Conservation (phyloP, 2,113 vertebrate species). For the Nesogale talazaci region DNA sequence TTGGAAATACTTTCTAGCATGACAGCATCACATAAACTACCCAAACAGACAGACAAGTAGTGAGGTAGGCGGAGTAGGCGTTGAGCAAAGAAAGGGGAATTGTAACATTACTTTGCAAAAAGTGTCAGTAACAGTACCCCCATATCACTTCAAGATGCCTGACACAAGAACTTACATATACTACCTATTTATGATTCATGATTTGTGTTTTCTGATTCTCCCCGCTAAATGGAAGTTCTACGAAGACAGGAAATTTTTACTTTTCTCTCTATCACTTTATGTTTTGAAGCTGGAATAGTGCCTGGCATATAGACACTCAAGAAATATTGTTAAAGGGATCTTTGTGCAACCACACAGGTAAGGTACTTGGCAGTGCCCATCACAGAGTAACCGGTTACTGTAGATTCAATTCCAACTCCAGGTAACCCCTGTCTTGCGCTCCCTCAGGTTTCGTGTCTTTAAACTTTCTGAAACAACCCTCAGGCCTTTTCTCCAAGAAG, state of each 20-base stretch:
- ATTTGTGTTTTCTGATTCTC: neutral
- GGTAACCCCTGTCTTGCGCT: neutral
- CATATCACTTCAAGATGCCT: neutral
- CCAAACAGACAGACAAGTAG: too few relatives aligned
- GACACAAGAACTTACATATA: neutral
- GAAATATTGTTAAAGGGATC: neutral
- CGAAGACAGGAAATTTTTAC: neutral
- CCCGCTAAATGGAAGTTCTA: neutral
- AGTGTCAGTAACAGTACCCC: neutral
- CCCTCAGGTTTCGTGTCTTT: too few relatives aligned
- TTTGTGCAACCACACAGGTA: neutral
- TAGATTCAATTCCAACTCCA: neutral
- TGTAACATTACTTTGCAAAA: conserved; percentile 32
- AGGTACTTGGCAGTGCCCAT: too few relatives aligned
- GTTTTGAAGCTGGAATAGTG: neutral
- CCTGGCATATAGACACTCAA: neutral
- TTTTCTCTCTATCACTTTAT: neutral
- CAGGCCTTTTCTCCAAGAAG: neutral
- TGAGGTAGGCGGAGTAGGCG: too few relatives aligned
- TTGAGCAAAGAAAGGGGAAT: neutral
- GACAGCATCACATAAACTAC: too few relatives aligned
- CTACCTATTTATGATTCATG: neutral
- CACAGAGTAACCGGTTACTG: neutral
- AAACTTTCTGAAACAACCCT: too few relatives aligned
- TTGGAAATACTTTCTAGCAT: too few relatives aligned